Percentiles rank a stretch among this genome's conserved stretches.
These are phyloP conservation scores for Cromileptes altivelis DNA, from an alignment of 2,113 vertebrate species.

Conservation along the genomic window DNA sequence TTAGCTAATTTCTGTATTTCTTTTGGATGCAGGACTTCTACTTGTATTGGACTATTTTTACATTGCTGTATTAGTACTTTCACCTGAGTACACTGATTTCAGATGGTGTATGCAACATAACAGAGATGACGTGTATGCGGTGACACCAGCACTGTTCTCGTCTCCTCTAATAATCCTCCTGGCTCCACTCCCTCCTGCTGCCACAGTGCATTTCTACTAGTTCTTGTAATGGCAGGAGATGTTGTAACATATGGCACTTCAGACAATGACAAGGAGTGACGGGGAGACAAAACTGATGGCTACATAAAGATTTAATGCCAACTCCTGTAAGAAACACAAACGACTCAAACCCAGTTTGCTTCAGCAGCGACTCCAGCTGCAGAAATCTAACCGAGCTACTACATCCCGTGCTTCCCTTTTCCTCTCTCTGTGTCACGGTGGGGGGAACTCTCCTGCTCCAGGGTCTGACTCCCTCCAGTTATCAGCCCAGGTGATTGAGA, in stretches of 20 bases:
- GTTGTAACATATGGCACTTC: slow-evolving; percentile 22
- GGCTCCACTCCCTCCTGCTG: slow-evolving; percentile 5
- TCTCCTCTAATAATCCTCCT: slow-evolving; percentile 27
- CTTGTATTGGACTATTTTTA: neutral
- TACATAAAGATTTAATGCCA: slow-evolving; percentile 8
- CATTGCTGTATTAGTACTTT: neutral
- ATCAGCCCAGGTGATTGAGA: slow-evolving; percentile 76
- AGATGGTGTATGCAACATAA: neutral
- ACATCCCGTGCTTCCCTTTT: slow-evolving; percentile 38
- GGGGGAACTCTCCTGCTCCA: slow-evolving; percentile 51
- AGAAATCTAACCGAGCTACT: slow-evolving; percentile 5
- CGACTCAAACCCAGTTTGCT: slow-evolving; percentile 10
- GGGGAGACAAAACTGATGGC: slow-evolving; percentile 21
- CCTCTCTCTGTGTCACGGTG: slow-evolving; percentile 37
- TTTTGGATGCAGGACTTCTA: neutral
- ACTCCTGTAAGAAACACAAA: slow-evolving; percentile 29
- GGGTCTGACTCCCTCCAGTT: slow-evolving; percentile 60
- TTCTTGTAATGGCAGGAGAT: slow-evolving; percentile 6
- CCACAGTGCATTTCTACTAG: neutral
- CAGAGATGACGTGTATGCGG: neutral
- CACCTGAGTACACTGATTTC: neutral
- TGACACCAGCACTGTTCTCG: neutral
- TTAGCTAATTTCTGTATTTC: neutral
- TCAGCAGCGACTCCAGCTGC: slow-evolving; percentile 8
- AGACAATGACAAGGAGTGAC: slow-evolving; percentile 11